Percentiles rank a stretch among this genome's conserved stretches.
Conservation (phyloP, 2,113 vertebrate species). For the Pitta sordida region DNA sequence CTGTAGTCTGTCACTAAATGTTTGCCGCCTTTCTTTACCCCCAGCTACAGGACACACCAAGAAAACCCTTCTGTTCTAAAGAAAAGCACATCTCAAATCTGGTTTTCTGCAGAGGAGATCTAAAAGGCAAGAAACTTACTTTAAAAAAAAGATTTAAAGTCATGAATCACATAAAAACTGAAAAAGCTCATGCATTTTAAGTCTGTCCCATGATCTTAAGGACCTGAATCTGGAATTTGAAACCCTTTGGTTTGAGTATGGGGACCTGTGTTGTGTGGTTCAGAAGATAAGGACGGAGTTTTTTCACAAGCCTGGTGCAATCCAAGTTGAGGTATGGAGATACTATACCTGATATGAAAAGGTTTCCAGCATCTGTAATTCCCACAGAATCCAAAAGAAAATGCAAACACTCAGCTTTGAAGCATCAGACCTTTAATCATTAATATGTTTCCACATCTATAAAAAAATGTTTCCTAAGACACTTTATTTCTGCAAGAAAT, state of each 20-base stretch:
- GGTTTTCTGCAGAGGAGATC: neutral
- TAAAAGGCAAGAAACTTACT: neutral
- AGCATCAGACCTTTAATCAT: conserved; percentile 24
- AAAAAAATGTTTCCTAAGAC: conserved; percentile 62
- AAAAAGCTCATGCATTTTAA: neutral
- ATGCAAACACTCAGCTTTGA: neutral
- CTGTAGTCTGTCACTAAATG: neutral
- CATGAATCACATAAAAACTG: neutral
- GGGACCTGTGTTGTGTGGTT: neutral
- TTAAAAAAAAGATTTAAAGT: neutral
- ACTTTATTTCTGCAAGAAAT: conserved; percentile 63
- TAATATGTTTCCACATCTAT: conserved; percentile 62
- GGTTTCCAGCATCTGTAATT: neutral
- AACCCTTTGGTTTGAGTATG: neutral
- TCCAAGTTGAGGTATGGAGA: neutral
- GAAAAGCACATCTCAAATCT: neutral
- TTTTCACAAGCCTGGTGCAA: neutral
- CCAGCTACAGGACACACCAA: neutral
- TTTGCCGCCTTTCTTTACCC: neutral
- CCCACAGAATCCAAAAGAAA: conserved; percentile 24
- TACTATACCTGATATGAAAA: neutral
- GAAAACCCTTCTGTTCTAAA: neutral
- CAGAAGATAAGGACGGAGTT: neutral
- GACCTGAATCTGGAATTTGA: neutral
- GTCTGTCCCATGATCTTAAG: neutral